Evolutionary conservation across 2,797 vertebrate genomes (phyloP).

Genomic region (Toxotes lorentzi): DNA sequence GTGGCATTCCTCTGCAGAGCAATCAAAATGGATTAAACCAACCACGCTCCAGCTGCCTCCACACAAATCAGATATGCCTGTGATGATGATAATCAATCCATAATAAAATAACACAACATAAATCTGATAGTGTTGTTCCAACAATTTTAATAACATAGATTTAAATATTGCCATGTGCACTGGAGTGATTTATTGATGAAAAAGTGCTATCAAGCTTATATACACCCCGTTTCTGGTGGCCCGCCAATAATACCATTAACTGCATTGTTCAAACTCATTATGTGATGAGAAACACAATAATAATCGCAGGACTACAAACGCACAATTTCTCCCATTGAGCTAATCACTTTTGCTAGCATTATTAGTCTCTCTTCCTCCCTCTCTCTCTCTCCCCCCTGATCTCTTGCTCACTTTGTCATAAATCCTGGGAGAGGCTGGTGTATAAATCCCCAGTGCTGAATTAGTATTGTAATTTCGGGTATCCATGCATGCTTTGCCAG

Average conservation of each 20-base stretch:
- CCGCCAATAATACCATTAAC: slow-evolving; percentile 89
- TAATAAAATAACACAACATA: slow-evolving; percentile 86
- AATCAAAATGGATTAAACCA: slow-evolving; percentile 86
- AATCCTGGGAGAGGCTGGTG: slow-evolving; percentile 76
- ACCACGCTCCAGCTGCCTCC: slow-evolving; percentile 77
- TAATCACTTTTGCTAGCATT: slow-evolving; percentile 83
- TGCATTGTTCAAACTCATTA: slow-evolving; percentile 88
- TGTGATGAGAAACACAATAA: slow-evolving; percentile 86
- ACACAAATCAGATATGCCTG: slow-evolving; percentile 82
- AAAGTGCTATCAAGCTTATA: slow-evolving; percentile 86
- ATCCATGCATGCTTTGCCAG: slow-evolving; percentile 80
- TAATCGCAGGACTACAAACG: slow-evolving; percentile 84
- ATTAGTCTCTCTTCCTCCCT: slow-evolving; percentile 73
- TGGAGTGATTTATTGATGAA: slow-evolving; percentile 86
- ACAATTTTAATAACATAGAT: slow-evolving; percentile 87
- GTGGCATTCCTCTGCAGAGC: slow-evolving; percentile 80
- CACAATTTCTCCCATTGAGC: slow-evolving; percentile 83
- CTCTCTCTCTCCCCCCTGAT: slow-evolving; percentile 30
- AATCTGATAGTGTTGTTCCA: slow-evolving; percentile 87
- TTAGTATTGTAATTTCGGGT: slow-evolving; percentile 84
- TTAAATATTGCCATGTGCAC: slow-evolving; percentile 86
- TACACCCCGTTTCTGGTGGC: slow-evolving; percentile 82
- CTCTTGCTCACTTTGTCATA: slow-evolving; percentile 70
- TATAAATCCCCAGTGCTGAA: slow-evolving; percentile 81
- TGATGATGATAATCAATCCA: slow-evolving; percentile 86